Conservation (phyloP, 2,797 vertebrate genomes). For the Tapera naevia region DNA sequence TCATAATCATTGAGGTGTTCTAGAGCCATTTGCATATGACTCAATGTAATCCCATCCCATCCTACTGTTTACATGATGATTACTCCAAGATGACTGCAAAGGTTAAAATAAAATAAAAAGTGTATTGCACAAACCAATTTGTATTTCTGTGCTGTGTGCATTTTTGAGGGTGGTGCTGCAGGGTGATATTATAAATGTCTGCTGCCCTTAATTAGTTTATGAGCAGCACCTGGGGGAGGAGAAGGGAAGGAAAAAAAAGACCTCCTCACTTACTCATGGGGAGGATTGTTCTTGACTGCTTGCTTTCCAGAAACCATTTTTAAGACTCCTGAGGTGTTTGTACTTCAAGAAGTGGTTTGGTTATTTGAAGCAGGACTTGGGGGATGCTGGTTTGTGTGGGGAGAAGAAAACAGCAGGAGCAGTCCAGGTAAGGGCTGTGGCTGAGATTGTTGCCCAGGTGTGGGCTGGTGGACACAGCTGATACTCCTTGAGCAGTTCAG, state of each 20-base stretch:
- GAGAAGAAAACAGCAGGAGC: accelerated
- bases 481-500: accelerated
- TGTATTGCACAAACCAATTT: conserved; percentile 72
- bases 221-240: neutral
- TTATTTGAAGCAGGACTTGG: neutral
- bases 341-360: accelerated
- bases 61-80: conserved; percentile 82
- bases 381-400: neutral
- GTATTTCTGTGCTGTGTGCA: neutral
- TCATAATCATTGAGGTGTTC: conserved; percentile 81
- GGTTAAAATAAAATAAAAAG: conserved; percentile 78
- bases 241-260: neutral
- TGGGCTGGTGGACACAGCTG: neutral
- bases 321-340: neutral
- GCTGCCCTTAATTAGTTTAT: neutral
- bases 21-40: conserved; percentile 78
- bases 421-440: accelerated
- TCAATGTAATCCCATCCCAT: conserved; percentile 82
- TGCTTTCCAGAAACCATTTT: neutral
- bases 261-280: accelerated
- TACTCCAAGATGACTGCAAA: conserved; percentile 81
- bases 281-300: neutral
- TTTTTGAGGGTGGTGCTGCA: accelerated
- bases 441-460: neutral
- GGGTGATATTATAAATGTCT: neutral